These are phyloP conservation scores for Sebastes dallii DNA, from an alignment of 2,797 vertebrate genomes.

Conservation along the genomic window DNA sequence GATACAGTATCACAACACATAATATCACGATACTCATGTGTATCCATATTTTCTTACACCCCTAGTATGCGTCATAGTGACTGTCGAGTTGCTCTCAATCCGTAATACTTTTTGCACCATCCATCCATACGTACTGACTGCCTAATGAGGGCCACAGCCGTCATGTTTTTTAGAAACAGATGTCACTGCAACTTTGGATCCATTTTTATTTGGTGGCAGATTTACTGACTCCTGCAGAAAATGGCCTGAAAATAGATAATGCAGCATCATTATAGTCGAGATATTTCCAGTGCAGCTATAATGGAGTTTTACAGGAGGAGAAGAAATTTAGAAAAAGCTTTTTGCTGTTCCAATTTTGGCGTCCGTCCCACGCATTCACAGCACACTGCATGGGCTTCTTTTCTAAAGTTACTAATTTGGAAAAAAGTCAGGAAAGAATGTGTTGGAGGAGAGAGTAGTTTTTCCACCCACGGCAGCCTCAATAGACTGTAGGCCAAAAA, in stretches of 20 bases:
- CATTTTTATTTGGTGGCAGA: neutral
- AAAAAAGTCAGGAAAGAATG: slow-evolving; percentile 13
- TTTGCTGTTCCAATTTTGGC: neutral
- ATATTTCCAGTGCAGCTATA: neutral
- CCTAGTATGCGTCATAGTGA: neutral
- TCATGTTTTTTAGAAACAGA: slow-evolving; percentile 3
- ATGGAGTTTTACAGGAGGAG: neutral
- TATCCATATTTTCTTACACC: neutral
- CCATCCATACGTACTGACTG: neutral
- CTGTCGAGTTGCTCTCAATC: neutral
- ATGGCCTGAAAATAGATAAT: neutral
- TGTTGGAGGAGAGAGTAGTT: slow-evolving; percentile 11
- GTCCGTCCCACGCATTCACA: neutral
- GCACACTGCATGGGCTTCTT: neutral
- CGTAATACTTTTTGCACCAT: neutral
- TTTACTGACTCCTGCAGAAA: slow-evolving; percentile 19
- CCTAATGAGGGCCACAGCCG: slow-evolving; percentile 1
- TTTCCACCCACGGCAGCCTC: slow-evolving; percentile 12
- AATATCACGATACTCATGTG: neutral
- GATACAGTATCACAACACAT: neutral
- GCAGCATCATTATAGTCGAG: neutral
- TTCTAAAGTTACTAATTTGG: slow-evolving; percentile 30
- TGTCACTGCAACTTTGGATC: neutral
- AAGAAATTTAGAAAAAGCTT: neutral
- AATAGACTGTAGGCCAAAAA: slow-evolving; percentile 8